These are phyloP conservation scores for Atherinosoma microstoma DNA, from an alignment of 2,797 vertebrate genomes.

Conservation along the genomic window DNA sequence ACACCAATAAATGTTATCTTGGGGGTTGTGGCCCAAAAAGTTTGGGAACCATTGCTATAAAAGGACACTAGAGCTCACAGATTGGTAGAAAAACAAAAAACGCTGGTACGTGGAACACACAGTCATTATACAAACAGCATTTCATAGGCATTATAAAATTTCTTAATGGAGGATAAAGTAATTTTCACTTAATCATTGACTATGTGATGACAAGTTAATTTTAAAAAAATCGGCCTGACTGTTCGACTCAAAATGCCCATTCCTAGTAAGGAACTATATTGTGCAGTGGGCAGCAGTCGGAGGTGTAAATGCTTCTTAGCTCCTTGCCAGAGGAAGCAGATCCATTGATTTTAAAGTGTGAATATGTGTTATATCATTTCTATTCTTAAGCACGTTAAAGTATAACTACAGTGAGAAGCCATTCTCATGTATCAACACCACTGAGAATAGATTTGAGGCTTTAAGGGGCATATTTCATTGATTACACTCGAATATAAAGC, in stretches of 20 bases:
- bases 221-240: slow-evolving; percentile 16
- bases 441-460: background rate
- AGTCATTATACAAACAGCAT: no score
- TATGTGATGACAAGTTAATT: no score
- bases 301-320: slow-evolving; percentile 63
- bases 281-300: slow-evolving; percentile 54
- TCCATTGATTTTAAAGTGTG: slow-evolving; percentile 21
- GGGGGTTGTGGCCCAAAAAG: no score
- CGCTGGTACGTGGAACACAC: no score
- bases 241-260: no score
- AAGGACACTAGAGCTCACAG: no score
- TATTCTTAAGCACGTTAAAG: slow-evolving; percentile 8
- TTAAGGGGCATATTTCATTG: background rate
- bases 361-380: slow-evolving; percentile 8
- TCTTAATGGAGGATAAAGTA: no score
- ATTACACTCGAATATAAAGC: background rate
- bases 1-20: no score
- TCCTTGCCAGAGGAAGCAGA: slow-evolving; percentile 45
- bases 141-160: no score
- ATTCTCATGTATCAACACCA: background rate
- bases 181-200: no score
- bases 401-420: slow-evolving; percentile 6
- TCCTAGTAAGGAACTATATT: slow-evolving; percentile 73
- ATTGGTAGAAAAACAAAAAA: no score
- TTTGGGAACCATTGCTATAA: no score